Evolutionary conservation across 2,888 invertebrate species (phyloP).

Genomic region (Fissipunctia ypsillon): DNA sequence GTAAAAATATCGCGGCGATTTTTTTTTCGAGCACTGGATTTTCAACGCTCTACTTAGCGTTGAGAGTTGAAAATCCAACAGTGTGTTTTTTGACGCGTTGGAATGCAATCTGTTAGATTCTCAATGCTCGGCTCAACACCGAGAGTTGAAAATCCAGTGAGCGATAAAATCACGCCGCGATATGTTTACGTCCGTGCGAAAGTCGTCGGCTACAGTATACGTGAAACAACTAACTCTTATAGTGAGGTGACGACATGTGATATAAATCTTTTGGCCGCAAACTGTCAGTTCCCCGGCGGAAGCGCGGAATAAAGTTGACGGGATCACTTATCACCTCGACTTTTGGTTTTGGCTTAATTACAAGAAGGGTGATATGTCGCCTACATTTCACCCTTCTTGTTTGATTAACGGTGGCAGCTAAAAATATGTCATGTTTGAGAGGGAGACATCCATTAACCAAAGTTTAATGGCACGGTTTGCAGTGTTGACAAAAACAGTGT

Average conservation of each 20-base stretch:
- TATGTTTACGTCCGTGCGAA: too few species aligned
- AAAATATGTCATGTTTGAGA: slow-evolving; percentile 39
- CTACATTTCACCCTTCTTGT: slow-evolving; percentile 25
- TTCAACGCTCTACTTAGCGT: too few species aligned
- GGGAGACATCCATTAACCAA: slow-evolving; percentile 18
- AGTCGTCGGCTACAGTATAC: too few species aligned
- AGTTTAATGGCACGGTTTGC: slow-evolving; percentile 28
- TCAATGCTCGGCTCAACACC: too few species aligned
- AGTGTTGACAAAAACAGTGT: slow-evolving; percentile 27
- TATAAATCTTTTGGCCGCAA: slow-evolving; percentile 54
- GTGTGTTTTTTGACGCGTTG: too few species aligned
- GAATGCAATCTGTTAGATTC: too few species aligned
- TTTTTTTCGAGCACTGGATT: too few species aligned
- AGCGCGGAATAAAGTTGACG: slow-evolving; percentile 28
- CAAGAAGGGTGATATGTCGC: too few species aligned
- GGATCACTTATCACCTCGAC: slow-evolving; percentile 35
- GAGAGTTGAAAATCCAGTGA: too few species aligned
- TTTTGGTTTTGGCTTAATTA: slow-evolving; percentile 47
- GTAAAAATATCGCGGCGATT: too few species aligned
- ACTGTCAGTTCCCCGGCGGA: slow-evolving; percentile 18
- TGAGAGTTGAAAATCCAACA: too few species aligned
- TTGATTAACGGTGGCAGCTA: slow-evolving; percentile 42
- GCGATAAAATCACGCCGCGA: too few species aligned
- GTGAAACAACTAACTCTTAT: slow-evolving; percentile 19
- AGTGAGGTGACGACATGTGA: slow-evolving; percentile 28